Conservation (phyloP, 2,888 invertebrate species). For the Noctua fimbriata region DNA sequence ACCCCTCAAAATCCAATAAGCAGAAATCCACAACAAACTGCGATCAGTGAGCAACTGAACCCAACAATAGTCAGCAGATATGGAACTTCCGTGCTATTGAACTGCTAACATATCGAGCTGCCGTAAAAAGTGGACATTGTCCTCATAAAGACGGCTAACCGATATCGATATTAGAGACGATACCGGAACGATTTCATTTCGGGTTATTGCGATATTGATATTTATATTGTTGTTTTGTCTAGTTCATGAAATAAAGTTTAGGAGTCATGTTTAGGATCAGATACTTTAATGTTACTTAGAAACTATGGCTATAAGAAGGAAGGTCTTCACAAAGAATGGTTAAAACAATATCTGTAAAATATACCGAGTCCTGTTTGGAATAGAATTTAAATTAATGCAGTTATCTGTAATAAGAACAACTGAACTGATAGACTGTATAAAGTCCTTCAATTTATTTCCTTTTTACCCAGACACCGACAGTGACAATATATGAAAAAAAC, state of each 20-base stretch:
- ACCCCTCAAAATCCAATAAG: conserved; percentile 55
- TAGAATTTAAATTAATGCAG: background rate
- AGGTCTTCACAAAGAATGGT: background rate
- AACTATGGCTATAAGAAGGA: background rate
- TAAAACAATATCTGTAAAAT: background rate
- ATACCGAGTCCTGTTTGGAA: background rate
- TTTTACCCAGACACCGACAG: background rate
- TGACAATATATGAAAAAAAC: background rate
- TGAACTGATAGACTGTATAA: background rate
- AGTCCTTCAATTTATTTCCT: too few species aligned
- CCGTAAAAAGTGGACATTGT: conserved; percentile 80
- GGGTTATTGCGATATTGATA: conserved; percentile 61
- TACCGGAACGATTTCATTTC: conserved; percentile 60
- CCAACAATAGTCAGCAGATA: conserved; percentile 72
- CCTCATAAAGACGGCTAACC: conserved; percentile 72
- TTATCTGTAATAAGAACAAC: background rate
- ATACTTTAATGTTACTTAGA: conserved; percentile 2
- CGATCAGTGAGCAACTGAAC: conserved; percentile 55
- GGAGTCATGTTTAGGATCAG: background rate
- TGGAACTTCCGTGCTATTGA: conserved; percentile 85
- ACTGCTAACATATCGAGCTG: conserved; percentile 75
- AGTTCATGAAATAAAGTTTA: conserved; percentile 30
- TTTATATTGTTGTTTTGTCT: conserved; percentile 40
- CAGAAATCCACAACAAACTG: conserved; percentile 58
- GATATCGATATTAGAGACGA: conserved; percentile 59